Evolutionary conservation across 2,113 vertebrate species (phyloP).

Genomic region (Aplodontia rufa): DNA sequence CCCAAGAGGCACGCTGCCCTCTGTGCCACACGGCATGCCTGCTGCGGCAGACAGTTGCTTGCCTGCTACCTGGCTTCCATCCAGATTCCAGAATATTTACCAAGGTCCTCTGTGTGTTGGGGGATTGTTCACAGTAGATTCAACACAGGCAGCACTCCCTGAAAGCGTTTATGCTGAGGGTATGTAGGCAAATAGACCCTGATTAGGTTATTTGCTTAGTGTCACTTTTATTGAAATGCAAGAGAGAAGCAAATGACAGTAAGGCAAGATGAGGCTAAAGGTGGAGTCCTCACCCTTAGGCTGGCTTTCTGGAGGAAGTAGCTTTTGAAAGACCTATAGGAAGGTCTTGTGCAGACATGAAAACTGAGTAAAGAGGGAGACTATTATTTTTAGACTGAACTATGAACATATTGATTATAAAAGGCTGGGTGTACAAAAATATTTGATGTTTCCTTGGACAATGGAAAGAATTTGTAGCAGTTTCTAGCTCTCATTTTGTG

Average conservation of each 20-base stretch:
- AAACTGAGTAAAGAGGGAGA: background rate
- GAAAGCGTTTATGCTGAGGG: background rate
- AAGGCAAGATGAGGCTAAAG: constrained; percentile 24
- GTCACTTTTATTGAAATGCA: constrained; percentile 60
- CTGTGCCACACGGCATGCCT: background rate
- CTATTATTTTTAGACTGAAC: constrained; percentile 45
- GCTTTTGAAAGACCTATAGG: constrained; percentile 27
- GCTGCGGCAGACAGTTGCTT: background rate
- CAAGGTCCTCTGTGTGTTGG: background rate
- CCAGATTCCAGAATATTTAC: constrained; percentile 59
- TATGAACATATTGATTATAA: constrained; percentile 25
- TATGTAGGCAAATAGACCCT: constrained; percentile 42
- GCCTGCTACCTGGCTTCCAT: constrained; percentile 1
- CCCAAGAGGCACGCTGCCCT: background rate
- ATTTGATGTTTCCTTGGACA: constrained; percentile 4
- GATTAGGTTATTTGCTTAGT: constrained; percentile 46
- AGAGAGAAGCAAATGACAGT: background rate
- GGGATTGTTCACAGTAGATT: background rate
- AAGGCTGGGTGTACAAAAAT: background rate
- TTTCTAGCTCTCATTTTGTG: constrained; percentile 27
- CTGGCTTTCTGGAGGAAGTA: constrained; percentile 41
- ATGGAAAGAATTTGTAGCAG: background rate
- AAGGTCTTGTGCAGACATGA: constrained; percentile 48
- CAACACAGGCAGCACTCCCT: background rate
- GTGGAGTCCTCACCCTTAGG: background rate